A percentile compares a stretch with the other conserved stretches of the same genome.
Evolutionary conservation across 2,888 invertebrate genomes (phyloP).

Genomic region (Drosophila birchii): DNA sequence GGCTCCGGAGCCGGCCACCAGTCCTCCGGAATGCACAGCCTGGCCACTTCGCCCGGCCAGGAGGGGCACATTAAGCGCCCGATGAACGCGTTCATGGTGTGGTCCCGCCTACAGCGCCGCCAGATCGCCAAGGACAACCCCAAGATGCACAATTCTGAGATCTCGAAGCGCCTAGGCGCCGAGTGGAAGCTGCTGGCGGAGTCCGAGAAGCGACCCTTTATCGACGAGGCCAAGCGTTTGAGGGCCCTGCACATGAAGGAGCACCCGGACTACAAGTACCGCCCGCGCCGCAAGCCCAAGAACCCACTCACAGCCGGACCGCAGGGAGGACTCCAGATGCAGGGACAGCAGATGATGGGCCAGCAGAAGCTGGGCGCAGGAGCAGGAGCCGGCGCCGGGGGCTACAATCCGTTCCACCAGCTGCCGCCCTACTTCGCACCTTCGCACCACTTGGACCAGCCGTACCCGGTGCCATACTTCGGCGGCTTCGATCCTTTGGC

Average conservation of each 20-base stretch:
- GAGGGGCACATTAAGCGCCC: constrained; percentile 96
- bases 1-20: constrained; percentile 54
- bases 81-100: constrained; percentile 99
- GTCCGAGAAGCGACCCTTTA: constrained; percentile 95
- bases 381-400: constrained; percentile 84
- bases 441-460: constrained; percentile 89
- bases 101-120: constrained; percentile 95
- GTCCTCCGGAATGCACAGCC: constrained; percentile 63
- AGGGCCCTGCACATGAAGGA: constrained; percentile 95
- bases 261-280: constrained; percentile 95
- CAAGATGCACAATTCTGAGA: constrained; percentile 95
- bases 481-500: constrained; percentile 84
- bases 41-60: constrained; percentile 84
- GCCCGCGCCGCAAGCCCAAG: constrained; percentile 93
- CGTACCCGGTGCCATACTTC: constrained; percentile 85
- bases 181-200: constrained; percentile 97
- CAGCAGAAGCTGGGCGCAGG: constrained; percentile 78
- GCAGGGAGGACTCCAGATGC: constrained; percentile 81
- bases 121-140: constrained; percentile 98
- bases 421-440: constrained; percentile 91
- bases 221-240: constrained; percentile 96
- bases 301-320: constrained; percentile 86
- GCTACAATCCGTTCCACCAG: constrained; percentile 88
- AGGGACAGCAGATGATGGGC: constrained; percentile 68
- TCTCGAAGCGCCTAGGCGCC: constrained; percentile 95